Percentiles rank a stretch among this genome's conserved stretches.
Evolutionary conservation across 2,113 vertebrate genomes (phyloP).

Genomic region (Sinocyclocheilus rhinocerous): DNA sequence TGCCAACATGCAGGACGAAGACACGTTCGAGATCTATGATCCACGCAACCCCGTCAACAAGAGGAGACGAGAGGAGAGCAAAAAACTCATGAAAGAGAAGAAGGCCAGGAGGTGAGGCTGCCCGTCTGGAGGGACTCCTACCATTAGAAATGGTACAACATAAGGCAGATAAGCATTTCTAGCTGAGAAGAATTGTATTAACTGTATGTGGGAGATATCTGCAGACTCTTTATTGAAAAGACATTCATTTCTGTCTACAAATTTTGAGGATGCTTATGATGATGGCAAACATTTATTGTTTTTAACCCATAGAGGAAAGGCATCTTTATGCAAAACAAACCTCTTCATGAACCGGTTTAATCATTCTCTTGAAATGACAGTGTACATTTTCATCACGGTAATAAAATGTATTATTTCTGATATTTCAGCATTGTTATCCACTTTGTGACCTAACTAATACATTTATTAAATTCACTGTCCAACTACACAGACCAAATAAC

Average conservation of each 20-base stretch:
- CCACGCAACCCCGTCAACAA: constrained; percentile 97
- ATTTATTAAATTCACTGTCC: neutral
- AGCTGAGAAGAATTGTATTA: neutral
- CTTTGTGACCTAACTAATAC: neutral
- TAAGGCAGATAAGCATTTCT: neutral
- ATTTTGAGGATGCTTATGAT: neutral
- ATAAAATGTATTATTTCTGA: constrained; percentile 9
- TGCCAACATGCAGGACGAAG: constrained; percentile 93
- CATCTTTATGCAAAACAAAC: neutral
- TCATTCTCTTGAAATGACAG: neutral
- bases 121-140: neutral
- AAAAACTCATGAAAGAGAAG: constrained; percentile 95
- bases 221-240: neutral
- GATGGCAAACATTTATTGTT: neutral
- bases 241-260: neutral
- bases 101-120: constrained; percentile 82
- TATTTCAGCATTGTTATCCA: neutral
- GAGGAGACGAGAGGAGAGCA: constrained; percentile 94
- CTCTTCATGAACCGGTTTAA: neutral
- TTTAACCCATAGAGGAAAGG: neutral
- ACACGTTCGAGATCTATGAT: constrained; percentile 98
- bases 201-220: neutral
- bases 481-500: neutral
- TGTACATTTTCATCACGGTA: neutral
- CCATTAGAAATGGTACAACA: neutral